These are phyloP conservation scores for Allophyes oxyacanthae DNA, from an alignment of 2,888 invertebrate species.

Conservation along the genomic window DNA sequence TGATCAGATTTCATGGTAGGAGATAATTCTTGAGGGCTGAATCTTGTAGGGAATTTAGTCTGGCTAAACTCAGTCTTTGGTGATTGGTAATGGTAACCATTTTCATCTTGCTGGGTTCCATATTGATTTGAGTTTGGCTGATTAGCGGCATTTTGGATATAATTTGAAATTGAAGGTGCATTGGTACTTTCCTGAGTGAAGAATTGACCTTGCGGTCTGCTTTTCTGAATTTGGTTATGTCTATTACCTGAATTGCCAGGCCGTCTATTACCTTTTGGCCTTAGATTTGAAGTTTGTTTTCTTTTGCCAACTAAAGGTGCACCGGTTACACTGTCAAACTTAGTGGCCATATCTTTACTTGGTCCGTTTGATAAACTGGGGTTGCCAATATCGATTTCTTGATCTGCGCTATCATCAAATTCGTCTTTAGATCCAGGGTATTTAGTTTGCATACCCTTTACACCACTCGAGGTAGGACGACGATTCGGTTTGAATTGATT, in stretches of 20 bases:
- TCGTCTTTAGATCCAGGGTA: constrained; percentile 18
- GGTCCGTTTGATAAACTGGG: background rate
- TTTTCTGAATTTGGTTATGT: constrained; percentile 2
- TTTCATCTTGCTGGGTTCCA: constrained; percentile 3
- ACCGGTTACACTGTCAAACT: background rate
- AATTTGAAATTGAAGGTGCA: background rate
- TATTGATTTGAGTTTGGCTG: constrained; percentile 5
- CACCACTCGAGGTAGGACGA: constrained; percentile 1
- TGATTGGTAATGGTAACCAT: constrained; percentile 40
- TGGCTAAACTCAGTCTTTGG: constrained; percentile 32
- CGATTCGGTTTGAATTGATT: background rate
- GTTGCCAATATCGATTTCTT: background rate
- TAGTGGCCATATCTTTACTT: background rate
- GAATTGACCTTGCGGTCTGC: background rate
- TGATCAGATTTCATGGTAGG: constrained; percentile 9
- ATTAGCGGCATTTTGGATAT: constrained; percentile 7
- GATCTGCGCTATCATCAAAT: background rate
- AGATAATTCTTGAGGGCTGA: constrained; percentile 21
- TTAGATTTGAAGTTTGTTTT: constrained; percentile 1
- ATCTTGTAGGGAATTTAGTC: constrained; percentile 36
- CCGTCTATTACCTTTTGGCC: background rate
- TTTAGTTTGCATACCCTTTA: constrained; percentile 3
- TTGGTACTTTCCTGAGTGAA: constrained; percentile 5
- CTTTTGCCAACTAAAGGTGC: constrained; percentile 7
- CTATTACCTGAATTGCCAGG: background rate